These are phyloP conservation scores for Galaxea fascicularis DNA, from an alignment of 92 coral and sea anemone genomes.

Conservation along the genomic window DNA sequence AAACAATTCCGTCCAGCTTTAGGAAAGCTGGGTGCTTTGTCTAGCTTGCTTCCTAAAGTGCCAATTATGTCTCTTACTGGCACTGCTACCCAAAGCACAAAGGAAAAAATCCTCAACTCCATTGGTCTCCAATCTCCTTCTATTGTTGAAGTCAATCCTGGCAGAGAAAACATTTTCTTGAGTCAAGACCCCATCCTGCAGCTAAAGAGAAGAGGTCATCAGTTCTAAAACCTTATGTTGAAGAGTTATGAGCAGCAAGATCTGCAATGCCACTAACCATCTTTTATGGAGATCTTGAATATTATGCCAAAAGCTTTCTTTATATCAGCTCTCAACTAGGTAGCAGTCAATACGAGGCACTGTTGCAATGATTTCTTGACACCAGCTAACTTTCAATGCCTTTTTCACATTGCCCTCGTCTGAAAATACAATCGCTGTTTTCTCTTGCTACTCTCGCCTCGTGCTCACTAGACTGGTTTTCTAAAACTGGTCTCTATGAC, in stretches of 20 bases:
- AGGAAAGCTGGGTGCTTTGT: conserved; percentile 45
- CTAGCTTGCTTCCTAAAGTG: conserved; percentile 54
- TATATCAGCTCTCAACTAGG: conserved; percentile 43
- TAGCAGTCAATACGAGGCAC: conserved; percentile 44
- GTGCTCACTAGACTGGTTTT: no score
- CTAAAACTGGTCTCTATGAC: no score
- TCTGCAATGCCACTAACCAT: conserved; percentile 55
- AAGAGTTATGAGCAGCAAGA: conserved; percentile 32
- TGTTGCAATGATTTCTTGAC: no score
- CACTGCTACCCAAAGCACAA: conserved; percentile 57
- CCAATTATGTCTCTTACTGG: conserved; percentile 72
- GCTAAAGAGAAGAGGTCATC: conserved; percentile 21
- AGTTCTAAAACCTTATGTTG: conserved; percentile 37
- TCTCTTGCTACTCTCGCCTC: no score
- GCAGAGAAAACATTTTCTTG: conserved; percentile 51
- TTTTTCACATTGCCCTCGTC: no score
- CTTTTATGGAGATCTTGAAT: conserved; percentile 59
- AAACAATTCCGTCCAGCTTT: conserved; percentile 64
- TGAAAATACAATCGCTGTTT: no score
- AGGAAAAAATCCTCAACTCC: conserved; percentile 25
- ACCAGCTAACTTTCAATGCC: no score
- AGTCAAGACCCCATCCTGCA: conserved; percentile 36
- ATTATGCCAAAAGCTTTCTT: conserved; percentile 50
- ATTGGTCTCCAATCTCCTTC: conserved; percentile 39
- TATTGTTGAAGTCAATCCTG: conserved; percentile 48